phyloP scores from a whole-genome alignment of 2,113 vertebrate genomes.

The Chlamydotis undulata region DNA sequence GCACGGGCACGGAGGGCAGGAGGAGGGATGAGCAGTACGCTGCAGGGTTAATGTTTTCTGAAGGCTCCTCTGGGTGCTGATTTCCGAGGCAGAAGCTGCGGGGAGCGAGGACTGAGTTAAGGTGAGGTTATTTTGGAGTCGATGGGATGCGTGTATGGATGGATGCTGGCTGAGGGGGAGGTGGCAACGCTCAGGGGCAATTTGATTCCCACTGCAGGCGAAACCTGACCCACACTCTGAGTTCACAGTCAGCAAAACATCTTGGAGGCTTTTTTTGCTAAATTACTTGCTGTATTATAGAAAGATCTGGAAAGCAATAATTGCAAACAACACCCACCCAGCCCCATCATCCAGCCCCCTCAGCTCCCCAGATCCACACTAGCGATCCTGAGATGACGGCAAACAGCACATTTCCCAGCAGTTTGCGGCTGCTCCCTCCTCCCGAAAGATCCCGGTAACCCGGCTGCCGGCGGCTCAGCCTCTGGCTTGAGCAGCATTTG shows the following conservation, averaged over 20 bases:
- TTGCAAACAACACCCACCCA: background rate
- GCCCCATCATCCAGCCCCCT: background rate
- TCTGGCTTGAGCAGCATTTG: accelerated
- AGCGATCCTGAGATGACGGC: background rate
- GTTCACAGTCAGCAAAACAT: background rate
- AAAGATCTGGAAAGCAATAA: background rate
- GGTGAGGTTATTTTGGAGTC: background rate
- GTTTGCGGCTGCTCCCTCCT: background rate
- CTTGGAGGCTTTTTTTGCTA: background rate
- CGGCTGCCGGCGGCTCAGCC: accelerated
- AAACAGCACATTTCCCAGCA: background rate
- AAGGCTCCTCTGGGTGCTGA: background rate
- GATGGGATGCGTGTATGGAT: background rate
- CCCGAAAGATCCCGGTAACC: background rate
- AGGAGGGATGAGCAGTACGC: background rate
- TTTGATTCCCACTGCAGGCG: background rate
- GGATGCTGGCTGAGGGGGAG: background rate
- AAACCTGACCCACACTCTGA: background rate
- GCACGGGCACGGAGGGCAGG: accelerated
- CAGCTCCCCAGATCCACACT: accelerated
- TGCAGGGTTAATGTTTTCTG: background rate
- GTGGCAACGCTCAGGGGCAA: background rate
- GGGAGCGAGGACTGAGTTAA: background rate
- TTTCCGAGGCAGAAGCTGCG: background rate
- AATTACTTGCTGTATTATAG: background rate